Evolutionary conservation across 2,797 vertebrate species (phyloP).

Genomic region (Schizothorax lantsangensis): DNA sequence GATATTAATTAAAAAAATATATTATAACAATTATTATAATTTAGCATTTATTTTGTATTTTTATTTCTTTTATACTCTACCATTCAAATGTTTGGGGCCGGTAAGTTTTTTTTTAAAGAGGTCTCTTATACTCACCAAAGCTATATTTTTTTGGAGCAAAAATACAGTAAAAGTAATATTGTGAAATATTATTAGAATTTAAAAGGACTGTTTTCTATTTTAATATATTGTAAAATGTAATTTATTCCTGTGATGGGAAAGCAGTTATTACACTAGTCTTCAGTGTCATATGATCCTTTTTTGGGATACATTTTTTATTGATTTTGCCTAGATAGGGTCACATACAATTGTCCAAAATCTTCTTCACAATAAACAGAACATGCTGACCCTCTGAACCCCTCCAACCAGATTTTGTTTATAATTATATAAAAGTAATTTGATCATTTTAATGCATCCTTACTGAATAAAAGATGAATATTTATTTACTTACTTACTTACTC

Average conservation of each 20-base stretch:
- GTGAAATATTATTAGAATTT: too few species aligned
- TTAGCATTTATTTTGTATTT: background rate
- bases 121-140: background rate
- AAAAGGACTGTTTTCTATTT: too few species aligned
- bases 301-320: background rate
- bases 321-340: background rate
- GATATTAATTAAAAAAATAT: too few species aligned
- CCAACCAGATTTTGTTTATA: background rate
- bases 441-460: background rate
- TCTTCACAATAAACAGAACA: background rate
- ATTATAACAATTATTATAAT: background rate
- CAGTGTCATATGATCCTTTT: too few species aligned
- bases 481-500: background rate
- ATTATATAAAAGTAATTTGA: background rate
- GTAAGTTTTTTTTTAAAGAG: background rate
- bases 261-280: too few species aligned
- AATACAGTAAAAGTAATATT: too few species aligned
- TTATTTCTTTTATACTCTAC: background rate
- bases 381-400: background rate
- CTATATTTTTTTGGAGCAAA: background rate
- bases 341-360: background rate
- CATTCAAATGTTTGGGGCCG: background rate
- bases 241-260: too few species aligned
- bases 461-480: background rate
- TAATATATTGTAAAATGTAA: too few species aligned